Evolutionary conservation across 2,113 vertebrate species (phyloP).

Genomic region (Columba janthina): DNA sequence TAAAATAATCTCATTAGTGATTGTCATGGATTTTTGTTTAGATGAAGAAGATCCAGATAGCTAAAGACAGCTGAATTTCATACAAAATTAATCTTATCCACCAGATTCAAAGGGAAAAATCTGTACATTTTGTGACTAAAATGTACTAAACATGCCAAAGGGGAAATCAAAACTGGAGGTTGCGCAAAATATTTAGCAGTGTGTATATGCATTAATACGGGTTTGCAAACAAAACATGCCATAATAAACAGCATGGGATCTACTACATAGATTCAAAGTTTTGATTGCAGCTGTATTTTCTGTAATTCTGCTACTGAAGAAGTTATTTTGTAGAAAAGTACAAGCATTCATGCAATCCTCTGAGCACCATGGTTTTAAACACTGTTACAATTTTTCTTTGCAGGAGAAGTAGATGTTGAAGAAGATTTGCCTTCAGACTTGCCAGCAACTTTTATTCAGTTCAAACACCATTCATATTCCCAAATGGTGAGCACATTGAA

Average conservation of each 20-base stretch:
- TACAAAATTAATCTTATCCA: background rate
- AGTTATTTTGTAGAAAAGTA: background rate
- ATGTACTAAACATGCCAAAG: background rate
- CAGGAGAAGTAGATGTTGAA: conserved; percentile 59
- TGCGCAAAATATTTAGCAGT: background rate
- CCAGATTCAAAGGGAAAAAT: background rate
- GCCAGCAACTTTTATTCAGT: conserved; percentile 85
- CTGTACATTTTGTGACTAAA: background rate
- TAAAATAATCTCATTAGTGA: background rate
- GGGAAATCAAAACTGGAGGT: background rate
- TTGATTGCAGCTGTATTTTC: background rate
- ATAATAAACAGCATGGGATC: background rate
- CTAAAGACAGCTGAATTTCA: background rate
- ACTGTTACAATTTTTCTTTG: background rate
- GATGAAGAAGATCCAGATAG: background rate
- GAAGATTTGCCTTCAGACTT: conserved; percentile 66
- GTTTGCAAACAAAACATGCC: background rate
- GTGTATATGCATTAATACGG: background rate
- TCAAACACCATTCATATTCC: conserved; percentile 86
- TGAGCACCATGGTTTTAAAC: background rate
- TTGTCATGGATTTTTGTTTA: background rate
- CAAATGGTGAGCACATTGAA: conserved; percentile 89
- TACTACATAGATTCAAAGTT: background rate
- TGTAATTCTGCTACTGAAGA: background rate
- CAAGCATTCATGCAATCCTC: background rate